Percentiles rank a stretch among this genome's conserved stretches.
Evolutionary conservation across 2,797 vertebrate species (phyloP).

Genomic region (Bucorvus abyssinicus): DNA sequence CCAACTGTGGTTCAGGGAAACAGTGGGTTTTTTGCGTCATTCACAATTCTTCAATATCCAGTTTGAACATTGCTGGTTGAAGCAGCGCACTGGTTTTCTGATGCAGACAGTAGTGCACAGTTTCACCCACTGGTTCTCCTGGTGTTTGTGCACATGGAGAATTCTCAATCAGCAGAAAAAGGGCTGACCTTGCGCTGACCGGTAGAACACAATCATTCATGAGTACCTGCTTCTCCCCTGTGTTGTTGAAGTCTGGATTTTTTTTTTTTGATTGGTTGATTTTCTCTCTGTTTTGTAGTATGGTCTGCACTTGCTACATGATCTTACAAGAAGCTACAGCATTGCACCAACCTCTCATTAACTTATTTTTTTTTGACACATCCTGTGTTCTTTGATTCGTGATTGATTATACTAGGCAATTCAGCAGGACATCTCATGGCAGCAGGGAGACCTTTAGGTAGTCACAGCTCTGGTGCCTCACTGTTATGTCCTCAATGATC

Average conservation of each 20-base stretch:
- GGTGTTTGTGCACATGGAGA: neutral
- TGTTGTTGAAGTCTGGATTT: neutral
- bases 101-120: neutral
- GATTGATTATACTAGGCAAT: neutral
- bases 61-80: neutral
- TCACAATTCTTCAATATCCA: neutral
- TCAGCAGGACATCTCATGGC: rapidly evolving
- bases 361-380: neutral
- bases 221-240: neutral
- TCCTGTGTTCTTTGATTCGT: neutral
- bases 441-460: neutral
- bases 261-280: neutral
- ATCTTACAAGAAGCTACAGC: neutral
- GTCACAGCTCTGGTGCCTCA: neutral
- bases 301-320: neutral
- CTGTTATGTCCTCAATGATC: neutral
- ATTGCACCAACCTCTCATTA: neutral
- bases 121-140: neutral
- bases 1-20: neutral
- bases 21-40: neutral
- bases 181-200: neutral
- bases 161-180: neutral
- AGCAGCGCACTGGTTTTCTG: neutral
- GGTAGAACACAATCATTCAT: neutral
- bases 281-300: neutral